A percentile compares a stretch with the other conserved stretches of the same genome.
Conservation (phyloP, 2,888 invertebrate genomes). For the Plusia festucae region DNA sequence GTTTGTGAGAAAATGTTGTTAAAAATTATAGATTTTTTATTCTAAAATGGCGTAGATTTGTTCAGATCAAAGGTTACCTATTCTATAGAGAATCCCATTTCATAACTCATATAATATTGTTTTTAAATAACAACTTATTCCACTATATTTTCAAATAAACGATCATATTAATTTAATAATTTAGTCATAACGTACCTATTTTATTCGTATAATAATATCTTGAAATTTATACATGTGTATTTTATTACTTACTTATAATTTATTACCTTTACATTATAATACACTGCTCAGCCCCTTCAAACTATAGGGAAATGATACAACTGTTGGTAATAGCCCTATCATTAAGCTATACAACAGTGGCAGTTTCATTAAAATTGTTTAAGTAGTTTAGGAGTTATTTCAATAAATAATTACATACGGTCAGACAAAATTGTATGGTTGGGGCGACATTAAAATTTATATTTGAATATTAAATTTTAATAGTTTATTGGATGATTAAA, state of each 20-base stretch:
- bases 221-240: neutral
- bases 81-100: neutral
- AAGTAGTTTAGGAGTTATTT: constrained; percentile 24
- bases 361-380: constrained; percentile 15
- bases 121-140: neutral
- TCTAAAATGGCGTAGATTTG: neutral
- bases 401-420: constrained; percentile 26
- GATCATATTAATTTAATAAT: constrained; percentile 1
- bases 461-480: constrained; percentile 24
- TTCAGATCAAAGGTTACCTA: neutral
- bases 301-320: neutral
- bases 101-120: constrained; percentile 4
- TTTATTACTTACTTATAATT: neutral
- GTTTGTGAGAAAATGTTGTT: too few species aligned
- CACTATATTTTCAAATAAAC: neutral
- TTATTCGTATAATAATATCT: neutral
- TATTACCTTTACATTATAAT: constrained; percentile 10
- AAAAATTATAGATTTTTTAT: too few species aligned
- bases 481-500: constrained; percentile 36
- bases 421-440: neutral
- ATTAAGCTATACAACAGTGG: neutral
- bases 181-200: constrained; percentile 4
- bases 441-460: neutral
- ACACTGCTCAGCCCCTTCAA: neutral
- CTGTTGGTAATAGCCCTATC: neutral